Evolutionary conservation across 2,888 invertebrate species (phyloP).

Genomic region (Syrista parreyssii): DNA sequence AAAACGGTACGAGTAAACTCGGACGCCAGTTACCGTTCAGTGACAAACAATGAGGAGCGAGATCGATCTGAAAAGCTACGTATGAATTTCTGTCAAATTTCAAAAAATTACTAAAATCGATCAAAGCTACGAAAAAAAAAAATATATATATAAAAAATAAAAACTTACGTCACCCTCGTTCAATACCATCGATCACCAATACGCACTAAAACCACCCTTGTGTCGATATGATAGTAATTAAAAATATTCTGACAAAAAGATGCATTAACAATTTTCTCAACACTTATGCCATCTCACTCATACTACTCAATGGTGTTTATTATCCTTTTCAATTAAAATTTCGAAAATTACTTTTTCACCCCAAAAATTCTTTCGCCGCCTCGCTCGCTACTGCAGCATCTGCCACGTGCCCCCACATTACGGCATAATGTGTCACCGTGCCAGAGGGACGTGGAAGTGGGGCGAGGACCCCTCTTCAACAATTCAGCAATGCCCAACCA

Average conservation of each 20-base stretch:
- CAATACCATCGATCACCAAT: background rate
- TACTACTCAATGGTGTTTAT: background rate
- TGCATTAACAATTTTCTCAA: background rate
- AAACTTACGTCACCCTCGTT: background rate
- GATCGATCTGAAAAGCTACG: background rate
- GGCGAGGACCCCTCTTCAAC: constrained; percentile 25
- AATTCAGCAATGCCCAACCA: constrained; percentile 3
- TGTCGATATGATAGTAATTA: background rate
- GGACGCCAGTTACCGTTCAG: constrained; percentile 11
- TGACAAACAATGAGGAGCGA: background rate
- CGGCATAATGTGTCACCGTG: constrained; percentile 64
- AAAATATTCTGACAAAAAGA: background rate
- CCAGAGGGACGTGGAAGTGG: constrained; percentile 31
- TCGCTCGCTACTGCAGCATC: constrained; percentile 46
- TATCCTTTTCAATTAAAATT: background rate
- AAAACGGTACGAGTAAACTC: constrained; percentile 30
- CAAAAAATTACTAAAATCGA: background rate
- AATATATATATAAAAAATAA: background rate
- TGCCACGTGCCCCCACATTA: constrained; percentile 63
- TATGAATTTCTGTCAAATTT: background rate
- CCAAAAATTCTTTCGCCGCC: background rate
- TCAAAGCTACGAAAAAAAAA: background rate
- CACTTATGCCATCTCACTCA: no score
- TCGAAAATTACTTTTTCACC: background rate
- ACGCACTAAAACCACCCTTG: background rate